A percentile compares a stretch with the other conserved stretches of the same genome.
Evolutionary conservation across 2,888 invertebrate species (phyloP).

Genomic region (Drosophila diplacantha): DNA sequence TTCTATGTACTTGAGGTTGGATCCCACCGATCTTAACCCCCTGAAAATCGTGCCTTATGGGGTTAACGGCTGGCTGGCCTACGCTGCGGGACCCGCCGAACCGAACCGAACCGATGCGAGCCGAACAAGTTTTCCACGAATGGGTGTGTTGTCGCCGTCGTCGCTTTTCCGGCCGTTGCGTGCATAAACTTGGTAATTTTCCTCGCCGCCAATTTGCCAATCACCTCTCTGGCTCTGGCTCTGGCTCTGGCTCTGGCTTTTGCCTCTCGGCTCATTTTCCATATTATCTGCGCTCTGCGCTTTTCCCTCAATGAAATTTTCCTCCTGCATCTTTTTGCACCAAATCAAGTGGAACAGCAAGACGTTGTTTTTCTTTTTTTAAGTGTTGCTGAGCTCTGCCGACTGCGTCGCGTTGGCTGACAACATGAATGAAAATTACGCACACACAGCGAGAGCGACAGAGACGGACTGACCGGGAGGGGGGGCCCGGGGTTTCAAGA

Average conservation of each 20-base stretch:
- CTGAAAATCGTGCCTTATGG: neutral
- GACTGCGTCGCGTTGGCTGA: slow-evolving; percentile 62
- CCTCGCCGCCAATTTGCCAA: slow-evolving; percentile 43
- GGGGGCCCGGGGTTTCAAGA: slow-evolving; percentile 48
- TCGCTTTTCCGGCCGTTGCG: slow-evolving; percentile 41
- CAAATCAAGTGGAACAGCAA: slow-evolving; percentile 38
- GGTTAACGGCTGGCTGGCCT: slow-evolving; percentile 35
- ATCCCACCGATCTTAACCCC: neutral
- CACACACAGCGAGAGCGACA: slow-evolving; percentile 42
- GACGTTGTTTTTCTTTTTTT: neutral
- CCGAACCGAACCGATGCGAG: slow-evolving; percentile 41
- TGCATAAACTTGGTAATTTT: slow-evolving; percentile 46
- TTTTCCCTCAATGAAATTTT: slow-evolving; percentile 58
- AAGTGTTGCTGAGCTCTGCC: slow-evolving; percentile 35
- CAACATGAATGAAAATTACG: slow-evolving; percentile 70
- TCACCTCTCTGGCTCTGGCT: slow-evolving; percentile 22
- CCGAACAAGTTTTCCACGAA: slow-evolving; percentile 68
- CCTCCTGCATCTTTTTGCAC: slow-evolving; percentile 51
- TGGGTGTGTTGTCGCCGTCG: slow-evolving; percentile 49
- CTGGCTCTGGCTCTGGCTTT: slow-evolving; percentile 2
- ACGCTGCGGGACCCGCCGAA: slow-evolving; percentile 33
- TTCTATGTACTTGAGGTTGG: no score
- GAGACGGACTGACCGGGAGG: slow-evolving; percentile 9
- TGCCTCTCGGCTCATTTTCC: slow-evolving; percentile 29
- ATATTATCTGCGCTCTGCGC: slow-evolving; percentile 27